Evolutionary conservation across 2,888 invertebrate species (phyloP), one percentile per base, ranked within the genome.

Genomic region (Apamea anceps): DNA sequence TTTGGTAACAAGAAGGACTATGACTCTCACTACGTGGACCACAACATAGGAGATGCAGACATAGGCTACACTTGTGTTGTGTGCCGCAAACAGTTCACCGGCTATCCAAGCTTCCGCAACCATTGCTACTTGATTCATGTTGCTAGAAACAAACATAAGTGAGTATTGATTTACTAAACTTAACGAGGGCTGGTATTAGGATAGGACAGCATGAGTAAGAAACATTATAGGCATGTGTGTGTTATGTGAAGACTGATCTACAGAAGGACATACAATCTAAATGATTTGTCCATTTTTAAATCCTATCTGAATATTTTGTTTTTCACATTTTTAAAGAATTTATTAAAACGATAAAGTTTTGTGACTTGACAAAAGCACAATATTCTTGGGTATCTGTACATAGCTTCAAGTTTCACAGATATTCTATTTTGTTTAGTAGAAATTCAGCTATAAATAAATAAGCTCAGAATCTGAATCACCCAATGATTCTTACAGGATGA

Each of bases 121-220:
- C 97, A 97, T 92, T 97, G 97, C 93, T 97, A 97, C 91, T 91
- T 91, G 72, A 93, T 93, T 21, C 97, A 97, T 91, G 97, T 97
- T 66, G 95, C 95, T 37, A 97, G 97, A 90, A 95, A 97, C 76
- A 95, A 96, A 93, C 97, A 96, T 91, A 97, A 96, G 97, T 97
- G 89, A 95, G 97, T 85, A 78, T 68, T 37, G 37, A 67, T 70
- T 80, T 57, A 25, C 32, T 62, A 0, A 62, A 71, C 3, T 62
- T n/a, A 28, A 7, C 10, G 0, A 42, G 51, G 2, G 1, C 48
- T 82, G n/a, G 21, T 51, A 60, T 37, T 45, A 18, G 21, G 28
- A 5, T 18, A 10, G 13, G 5, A 8, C 28, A 25, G 25, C 7
- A 45, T 12, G 1, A 60, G 18, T 72, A 57, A 72, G 12, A 6